Conservation (phyloP, 2,113 vertebrate genomes). For the Uria lomvia region DNA sequence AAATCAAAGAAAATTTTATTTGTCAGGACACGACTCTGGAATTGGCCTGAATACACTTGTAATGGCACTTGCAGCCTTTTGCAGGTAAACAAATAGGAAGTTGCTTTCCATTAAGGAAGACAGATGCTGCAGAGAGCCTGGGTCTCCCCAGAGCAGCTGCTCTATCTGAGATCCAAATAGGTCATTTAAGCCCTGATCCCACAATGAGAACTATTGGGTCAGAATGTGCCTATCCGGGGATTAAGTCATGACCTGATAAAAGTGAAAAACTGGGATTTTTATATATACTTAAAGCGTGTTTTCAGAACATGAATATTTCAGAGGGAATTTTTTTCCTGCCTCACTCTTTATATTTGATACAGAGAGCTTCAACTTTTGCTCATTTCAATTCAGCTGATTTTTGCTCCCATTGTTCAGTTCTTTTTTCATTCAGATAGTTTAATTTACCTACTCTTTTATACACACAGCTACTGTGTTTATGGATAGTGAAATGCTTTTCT, state of each 20-base stretch:
- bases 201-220: slow-evolving; percentile 23
- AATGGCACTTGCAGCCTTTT: slow-evolving; percentile 6
- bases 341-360: neutral
- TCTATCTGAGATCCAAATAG: slow-evolving; percentile 52
- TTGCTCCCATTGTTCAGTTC: neutral
- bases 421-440: slow-evolving; percentile 63
- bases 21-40: neutral
- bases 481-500: slow-evolving; percentile 48
- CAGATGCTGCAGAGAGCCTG: slow-evolving; percentile 47
- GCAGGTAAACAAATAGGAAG: slow-evolving; percentile 55
- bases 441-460: slow-evolving; percentile 55
- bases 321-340: neutral
- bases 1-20: neutral
- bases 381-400: slow-evolving; percentile 35
- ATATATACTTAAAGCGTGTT: neutral
- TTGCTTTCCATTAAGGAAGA: slow-evolving; percentile 54
- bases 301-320: slow-evolving; percentile 54
- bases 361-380: neutral
- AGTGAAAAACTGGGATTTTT: slow-evolving; percentile 12
- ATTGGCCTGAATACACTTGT: neutral
- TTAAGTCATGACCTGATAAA: slow-evolving; percentile 47
- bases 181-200: slow-evolving; percentile 45
- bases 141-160: slow-evolving; percentile 37
- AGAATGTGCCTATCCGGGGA: slow-evolving; percentile 46
- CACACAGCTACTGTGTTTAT: slow-evolving; percentile 52